Evolutionary conservation across 2,888 invertebrate species (phyloP), one percentile per base, ranked within the genome.

Genomic region (Drosophila siamana): DNA sequence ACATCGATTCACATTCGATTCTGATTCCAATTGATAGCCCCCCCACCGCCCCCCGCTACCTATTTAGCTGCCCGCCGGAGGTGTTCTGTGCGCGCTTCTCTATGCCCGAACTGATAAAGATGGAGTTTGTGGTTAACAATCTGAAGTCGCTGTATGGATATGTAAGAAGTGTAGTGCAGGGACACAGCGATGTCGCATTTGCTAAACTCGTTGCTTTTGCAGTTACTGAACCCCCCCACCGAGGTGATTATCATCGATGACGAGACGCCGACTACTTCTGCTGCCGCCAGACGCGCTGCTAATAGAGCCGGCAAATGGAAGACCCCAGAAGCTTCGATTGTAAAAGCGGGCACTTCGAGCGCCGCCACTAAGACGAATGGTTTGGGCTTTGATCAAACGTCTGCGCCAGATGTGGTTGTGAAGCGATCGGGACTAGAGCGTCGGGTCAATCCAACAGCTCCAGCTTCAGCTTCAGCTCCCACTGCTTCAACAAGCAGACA

Each of bases 101-200:
- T 0, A 22, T 16, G 4, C 8, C 33, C 0, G 57, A 51, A 11
- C 4, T 78, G 0, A 0, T 8, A 1, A 77, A 64, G 38, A 77
- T 78, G n/a, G 73, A 80, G 9, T 7, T 33, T 3, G 54, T 70
- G 0, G 63, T 80, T 9, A 38, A 40, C 1, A 70, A 63, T 28
- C 24, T 74, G 0, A 77, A 73, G 54, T 0, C 24, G 0, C 64
- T 52, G 11, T 70, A 70, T 5, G 13, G 22, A 7, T 4, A 28
- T 9, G 77, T 79, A 51, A 46, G 76, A 52, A 28, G 26, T 26
- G 1, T 5, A 26, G 19, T n/a, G 7, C 13, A 59, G n/a, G 2
- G 7, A 22, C 8, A 8, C 13, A 33, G 7, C 4, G 8, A 13
- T 2, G 7, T 30, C n/a, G 11, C 0, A 30, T 1, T 30, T 11